Evolutionary conservation across 2,888 invertebrate species (phyloP).

Genomic region (Calliphora vomitoria): DNA sequence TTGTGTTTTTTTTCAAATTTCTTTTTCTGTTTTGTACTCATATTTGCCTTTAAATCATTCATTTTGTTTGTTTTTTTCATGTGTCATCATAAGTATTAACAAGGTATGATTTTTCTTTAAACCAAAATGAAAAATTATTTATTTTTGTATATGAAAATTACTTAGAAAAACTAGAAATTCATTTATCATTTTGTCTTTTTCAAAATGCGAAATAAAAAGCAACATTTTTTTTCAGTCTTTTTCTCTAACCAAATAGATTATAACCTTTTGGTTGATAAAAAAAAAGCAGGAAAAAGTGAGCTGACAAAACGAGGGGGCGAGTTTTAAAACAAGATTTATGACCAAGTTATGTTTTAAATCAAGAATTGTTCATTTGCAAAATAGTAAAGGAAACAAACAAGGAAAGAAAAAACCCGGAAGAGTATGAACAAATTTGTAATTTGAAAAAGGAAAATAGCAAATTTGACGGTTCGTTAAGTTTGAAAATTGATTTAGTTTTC

Average conservation of each 20-base stretch:
- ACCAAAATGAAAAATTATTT: constrained; percentile 62
- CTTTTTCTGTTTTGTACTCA: not conserved
- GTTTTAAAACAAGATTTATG: constrained; percentile 66
- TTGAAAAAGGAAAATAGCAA: constrained; percentile 54
- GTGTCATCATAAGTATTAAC: constrained; percentile 63
- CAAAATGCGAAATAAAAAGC: constrained; percentile 35
- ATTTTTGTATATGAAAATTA: not conserved
- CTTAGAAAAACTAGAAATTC: constrained; percentile 28
- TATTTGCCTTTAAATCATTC: constrained; percentile 5
- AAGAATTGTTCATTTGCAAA: constrained; percentile 50
- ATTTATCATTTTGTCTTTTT: constrained; percentile 70
- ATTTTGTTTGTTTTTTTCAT: constrained; percentile 44
- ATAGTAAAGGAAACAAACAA: not conserved
- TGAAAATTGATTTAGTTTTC: constrained; percentile 67
- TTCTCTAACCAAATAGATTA: constrained; percentile 54
- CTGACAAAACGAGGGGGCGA: constrained; percentile 27
- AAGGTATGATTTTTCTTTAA: constrained; percentile 61
- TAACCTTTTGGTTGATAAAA: constrained; percentile 45
- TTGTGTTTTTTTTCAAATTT: not conserved
- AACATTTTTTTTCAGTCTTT: not conserved
- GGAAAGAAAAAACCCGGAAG: constrained; percentile 13
- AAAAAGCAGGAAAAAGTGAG: not conserved
- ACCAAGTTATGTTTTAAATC: constrained; percentile 64
- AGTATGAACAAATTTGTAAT: constrained; percentile 39
- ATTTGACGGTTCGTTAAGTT: constrained; percentile 70